Conservation (phyloP, 2,888 invertebrate genomes). For the Spodoptera littoralis region DNA sequence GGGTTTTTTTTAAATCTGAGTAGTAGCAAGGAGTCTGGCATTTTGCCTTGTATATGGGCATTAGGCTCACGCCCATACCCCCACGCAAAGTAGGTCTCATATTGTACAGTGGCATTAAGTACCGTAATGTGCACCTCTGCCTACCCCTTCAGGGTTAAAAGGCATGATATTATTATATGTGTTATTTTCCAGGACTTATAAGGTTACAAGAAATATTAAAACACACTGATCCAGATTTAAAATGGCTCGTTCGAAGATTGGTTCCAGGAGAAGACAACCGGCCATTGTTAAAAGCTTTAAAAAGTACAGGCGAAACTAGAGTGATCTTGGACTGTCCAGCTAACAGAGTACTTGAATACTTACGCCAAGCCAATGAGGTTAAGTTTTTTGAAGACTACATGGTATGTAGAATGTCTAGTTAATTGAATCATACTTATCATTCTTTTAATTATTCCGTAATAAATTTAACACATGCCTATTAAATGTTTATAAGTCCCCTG, state of each 20-base stretch:
- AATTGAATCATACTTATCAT: too few species aligned
- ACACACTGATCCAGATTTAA: conserved; percentile 90
- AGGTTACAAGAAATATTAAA: conserved; percentile 94
- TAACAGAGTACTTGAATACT: conserved; percentile 90
- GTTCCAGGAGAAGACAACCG: conserved; percentile 88
- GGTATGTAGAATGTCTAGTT: conserved; percentile 67
- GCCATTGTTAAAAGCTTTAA: conserved; percentile 93
- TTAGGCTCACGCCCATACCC: too few species aligned
- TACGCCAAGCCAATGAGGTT: conserved; percentile 94
- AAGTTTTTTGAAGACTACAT: conserved; percentile 95
- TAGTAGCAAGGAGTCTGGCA: too few species aligned
- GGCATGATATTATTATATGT: too few species aligned
- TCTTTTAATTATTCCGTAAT: too few species aligned
- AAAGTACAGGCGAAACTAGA: conserved; percentile 91
- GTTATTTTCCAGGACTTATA: conserved; percentile 88
- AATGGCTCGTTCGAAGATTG: conserved; percentile 91
- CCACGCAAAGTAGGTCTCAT: too few species aligned
- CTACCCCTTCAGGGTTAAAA: too few species aligned
- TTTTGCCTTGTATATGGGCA: too few species aligned
- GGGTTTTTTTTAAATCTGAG: too few species aligned
- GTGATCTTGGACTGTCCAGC: conserved; percentile 93
- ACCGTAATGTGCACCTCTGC: too few species aligned
- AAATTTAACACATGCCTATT: background rate
- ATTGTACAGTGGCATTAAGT: too few species aligned
- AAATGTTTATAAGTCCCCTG: background rate